Evolutionary conservation across 2,888 invertebrate genomes (phyloP), one percentile per base, ranked within the genome.

Genomic region (Parthenolecanium corni): DNA sequence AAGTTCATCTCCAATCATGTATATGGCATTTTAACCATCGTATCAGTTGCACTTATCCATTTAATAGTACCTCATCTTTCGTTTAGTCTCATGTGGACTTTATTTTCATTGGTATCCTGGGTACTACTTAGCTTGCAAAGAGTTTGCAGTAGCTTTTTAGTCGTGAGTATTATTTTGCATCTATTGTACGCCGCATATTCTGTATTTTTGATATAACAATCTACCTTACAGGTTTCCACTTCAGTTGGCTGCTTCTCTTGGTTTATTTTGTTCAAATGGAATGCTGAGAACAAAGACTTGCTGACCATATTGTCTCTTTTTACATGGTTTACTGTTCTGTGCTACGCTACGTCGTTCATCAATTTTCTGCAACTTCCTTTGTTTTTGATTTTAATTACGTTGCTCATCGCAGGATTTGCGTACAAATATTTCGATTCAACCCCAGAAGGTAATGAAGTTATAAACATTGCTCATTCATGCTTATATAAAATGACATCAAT

Each of bases 291-390:
- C n/a, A 58, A 49, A 36, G 31, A 16, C 14, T 16, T 62, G 14
- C 9, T 64, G 52, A 44, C 61, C n/a, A 25, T n/a, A 16, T 64
- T 61, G 12, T 67, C 67, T 2, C 21, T 65, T 14, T 9, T 67
- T 14, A 52, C 68, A n/a, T 69, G 68, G 68, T 65, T 68, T 51
- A 64, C 67, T 1, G 51, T 66, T 2, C 54, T 67, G 14, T 66
- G 68, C n/a, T 67, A 68, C 53, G n/a, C 65, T 36, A 64, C 68
- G 2, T 66, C 66, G 47, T 66, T 65, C 52, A 64, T 67, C 25
- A 56, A 65, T 49, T 66, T 66, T n/a, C 21, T 68, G 4, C 46
- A 66, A 21, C 40, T 68, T 11, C 65, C 67, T 1, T 44, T 66
- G 2, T 68, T 69, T 42, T 64, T 68, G n/a, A 47, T 14, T n/a